Evolutionary conservation across 2,113 vertebrate species (phyloP), one percentile per base, ranked within the genome.

Genomic region (Sclerurus mexicanus): DNA sequence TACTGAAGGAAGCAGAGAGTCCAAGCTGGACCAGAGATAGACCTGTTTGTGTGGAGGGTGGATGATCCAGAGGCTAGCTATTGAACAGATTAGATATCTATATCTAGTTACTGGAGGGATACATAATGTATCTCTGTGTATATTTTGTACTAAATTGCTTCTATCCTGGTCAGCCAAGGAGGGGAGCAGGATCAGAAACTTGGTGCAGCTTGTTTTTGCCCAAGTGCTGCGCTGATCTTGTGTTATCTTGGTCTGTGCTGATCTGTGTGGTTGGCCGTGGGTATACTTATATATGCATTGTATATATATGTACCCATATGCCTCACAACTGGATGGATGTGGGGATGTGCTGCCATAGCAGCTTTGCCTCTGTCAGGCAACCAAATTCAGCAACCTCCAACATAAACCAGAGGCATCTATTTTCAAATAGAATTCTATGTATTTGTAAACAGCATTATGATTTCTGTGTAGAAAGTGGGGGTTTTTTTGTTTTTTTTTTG

Each of bases 251-350:
- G 25, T 33, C 75, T 59, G 12, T 24, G 9, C 24, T 37, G 33
- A 13, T 85, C 66, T 68, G 22, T 35, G 19, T 58, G 42, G 9
- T 5, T 79, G 52, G 13, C 46, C 27, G 2, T 47, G 73, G 24
- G 3, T 44, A 3, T 40, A 12, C 16, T 33, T n/a, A 46, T 46
- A 46, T 18, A 16, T 19, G 35, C 31, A 30, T 27, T 50, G 7
- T 23, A 37, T 44, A 2, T 4, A 14, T 2, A 3, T 49, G 63
- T 71, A 19, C 52, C 56, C 20, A 10, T 10, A 7, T 0, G 3
- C 23, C 25, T 69, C 50, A 28, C 35, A 42, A 10, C 8, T n/a
- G 58, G 28, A n/a, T 59, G 77, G 49, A 47, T 14, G 17, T 28
- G 20, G 24, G 22, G 28, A 40, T 24, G 11, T 28, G 47, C 17